phyloP scores from a whole-genome alignment of 2,113 vertebrate genomes.

The Ovis canadensis region DNA sequence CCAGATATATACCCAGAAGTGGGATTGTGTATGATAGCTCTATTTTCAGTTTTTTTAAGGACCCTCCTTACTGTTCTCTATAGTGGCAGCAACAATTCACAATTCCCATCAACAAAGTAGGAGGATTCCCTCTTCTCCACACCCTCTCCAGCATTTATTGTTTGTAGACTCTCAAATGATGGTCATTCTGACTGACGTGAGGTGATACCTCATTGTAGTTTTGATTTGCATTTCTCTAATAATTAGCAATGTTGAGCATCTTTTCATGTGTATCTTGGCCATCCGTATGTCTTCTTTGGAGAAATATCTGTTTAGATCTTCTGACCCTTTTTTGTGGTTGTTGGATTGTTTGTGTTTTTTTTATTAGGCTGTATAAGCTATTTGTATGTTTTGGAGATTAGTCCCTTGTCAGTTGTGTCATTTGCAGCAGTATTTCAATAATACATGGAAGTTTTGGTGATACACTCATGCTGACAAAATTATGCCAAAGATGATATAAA shows the following conservation, averaged over 20 bases:
- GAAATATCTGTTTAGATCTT: background rate
- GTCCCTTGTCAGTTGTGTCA: background rate
- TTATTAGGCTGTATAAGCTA: background rate
- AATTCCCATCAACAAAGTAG: background rate
- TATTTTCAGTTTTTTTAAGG: background rate
- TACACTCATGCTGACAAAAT: background rate
- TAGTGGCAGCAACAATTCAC: background rate
- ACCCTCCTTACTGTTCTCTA: background rate
- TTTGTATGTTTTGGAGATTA: background rate
- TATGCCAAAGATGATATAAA: background rate
- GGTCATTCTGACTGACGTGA: background rate
- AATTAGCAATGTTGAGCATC: background rate
- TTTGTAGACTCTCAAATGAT: background rate
- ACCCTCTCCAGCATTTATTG: background rate
- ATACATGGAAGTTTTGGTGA: background rate
- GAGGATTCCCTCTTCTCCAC: background rate
- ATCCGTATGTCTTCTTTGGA: background rate
- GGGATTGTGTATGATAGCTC: background rate
- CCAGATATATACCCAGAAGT: background rate
- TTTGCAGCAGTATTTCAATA: background rate
- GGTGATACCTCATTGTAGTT: background rate
- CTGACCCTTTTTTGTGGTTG: background rate
- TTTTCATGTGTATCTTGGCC: background rate
- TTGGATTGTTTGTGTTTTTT: background rate
- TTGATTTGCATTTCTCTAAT: background rate